Conservation (phyloP, 1,140 invertebrate species). For the Ostrea edulis region DNA sequence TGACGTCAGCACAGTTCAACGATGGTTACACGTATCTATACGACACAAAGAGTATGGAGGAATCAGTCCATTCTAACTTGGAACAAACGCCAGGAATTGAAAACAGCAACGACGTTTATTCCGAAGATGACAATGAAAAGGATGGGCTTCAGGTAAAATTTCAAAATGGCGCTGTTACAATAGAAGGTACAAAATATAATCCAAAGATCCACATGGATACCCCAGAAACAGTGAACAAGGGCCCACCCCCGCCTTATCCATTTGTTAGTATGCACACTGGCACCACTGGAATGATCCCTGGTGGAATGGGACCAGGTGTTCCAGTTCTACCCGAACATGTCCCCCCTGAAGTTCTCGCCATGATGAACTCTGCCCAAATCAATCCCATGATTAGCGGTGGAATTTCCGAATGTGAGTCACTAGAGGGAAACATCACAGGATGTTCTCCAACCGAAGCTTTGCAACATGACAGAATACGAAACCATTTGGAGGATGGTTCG, state of each 20-base stretch:
- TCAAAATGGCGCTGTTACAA: constrained; percentile 47
- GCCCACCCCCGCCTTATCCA: constrained; percentile 28
- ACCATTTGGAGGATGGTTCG: background rate
- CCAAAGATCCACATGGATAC: constrained; percentile 39
- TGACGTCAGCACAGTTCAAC: background rate
- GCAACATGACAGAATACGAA: constrained; percentile 10
- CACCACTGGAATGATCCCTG: background rate
- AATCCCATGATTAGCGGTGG: constrained; percentile 43
- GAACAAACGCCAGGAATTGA: background rate
- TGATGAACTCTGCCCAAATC: constrained; percentile 40
- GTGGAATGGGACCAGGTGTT: constrained; percentile 3
- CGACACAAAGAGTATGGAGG: constrained; percentile 35
- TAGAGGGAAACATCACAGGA: background rate
- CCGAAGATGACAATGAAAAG: background rate
- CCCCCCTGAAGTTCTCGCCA: constrained; percentile 18
- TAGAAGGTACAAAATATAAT: constrained; percentile 48
- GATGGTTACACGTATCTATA: constrained; percentile 30
- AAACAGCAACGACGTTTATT: background rate
- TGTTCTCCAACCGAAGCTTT: background rate
- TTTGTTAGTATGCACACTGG: background rate
- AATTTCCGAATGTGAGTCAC: constrained; percentile 26
- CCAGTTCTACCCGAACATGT: constrained; percentile 12
- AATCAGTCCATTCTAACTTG: background rate
- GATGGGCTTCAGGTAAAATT: constrained; percentile 43
- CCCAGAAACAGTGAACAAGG: background rate